Evolutionary conservation across 2,797 vertebrate species (phyloP), one percentile per base, ranked within the genome.

Genomic region (Acanthurus leucopareius): DNA sequence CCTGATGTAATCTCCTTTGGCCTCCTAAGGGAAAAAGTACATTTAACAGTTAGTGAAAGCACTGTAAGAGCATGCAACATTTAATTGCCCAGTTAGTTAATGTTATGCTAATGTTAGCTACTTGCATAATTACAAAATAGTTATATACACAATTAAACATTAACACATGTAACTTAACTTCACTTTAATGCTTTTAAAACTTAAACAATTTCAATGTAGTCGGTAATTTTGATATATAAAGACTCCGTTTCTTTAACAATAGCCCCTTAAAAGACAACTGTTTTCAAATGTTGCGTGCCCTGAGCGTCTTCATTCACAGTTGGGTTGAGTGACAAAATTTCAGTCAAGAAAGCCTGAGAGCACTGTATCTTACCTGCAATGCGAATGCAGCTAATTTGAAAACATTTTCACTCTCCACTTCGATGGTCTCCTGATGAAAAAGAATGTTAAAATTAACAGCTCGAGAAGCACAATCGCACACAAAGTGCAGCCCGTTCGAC

Each of bases 311-410:
- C 65, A 77, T 78, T 86, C 74, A 78, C 65, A 51, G 38, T 69
- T 32, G n/a, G 69, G 76, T 17, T 58, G 28, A 78, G 64, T 65
- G 69, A 77, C 56, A 73, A 58, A 3, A 78, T 70, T 66, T 74
- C 54, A 62, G 53, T n/a, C 9, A n/a, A 38, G 53, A 80, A 78
- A 78, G 65, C 42, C 57, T 83, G 70, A 62, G 83, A 79, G 15
- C 66, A 88, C 66, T 64, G 58, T 35, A 59, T 64, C 97, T 97
- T 95, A 99, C 98, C 97, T 99, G 98, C 84, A 99, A 86, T 79
- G 97, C 91, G 85, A 98, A 96, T 0, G 97, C 97, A 0, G 98
- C 97, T 93, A 99, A 95, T 89, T 95, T 97, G 95, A 99, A 99
- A 63, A 97, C 93, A 59, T 97, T 93, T 83, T 93, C 97, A 20